phyloP scores from a whole-genome alignment of 2,797 vertebrate species.

The Hephaestus fuliginosus region DNA sequence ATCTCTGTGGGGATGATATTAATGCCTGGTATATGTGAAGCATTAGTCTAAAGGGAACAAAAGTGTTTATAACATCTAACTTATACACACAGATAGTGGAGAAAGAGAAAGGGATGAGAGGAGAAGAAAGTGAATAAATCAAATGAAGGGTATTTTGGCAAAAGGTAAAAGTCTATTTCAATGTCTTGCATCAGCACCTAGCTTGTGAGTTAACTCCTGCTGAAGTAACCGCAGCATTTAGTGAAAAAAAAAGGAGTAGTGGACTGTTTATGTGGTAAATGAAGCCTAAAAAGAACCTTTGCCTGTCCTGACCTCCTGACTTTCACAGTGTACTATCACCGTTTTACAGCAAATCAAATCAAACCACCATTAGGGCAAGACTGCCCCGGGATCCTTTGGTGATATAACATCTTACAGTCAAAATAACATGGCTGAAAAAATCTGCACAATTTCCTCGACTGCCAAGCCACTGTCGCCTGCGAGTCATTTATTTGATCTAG shows the following conservation, averaged over 20 bases:
- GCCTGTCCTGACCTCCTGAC: conserved; percentile 35
- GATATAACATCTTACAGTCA: background rate
- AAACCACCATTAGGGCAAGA: conserved; percentile 26
- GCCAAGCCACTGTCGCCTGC: background rate
- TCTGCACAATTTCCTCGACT: background rate
- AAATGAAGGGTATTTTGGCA: conserved; percentile 53
- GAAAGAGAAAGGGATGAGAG: conserved; percentile 1
- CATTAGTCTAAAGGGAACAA: conserved; percentile 59
- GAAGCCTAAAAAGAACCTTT: conserved; percentile 38
- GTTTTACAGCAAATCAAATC: conserved; percentile 23
- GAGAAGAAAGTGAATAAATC: conserved; percentile 58
- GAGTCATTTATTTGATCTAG: conserved; percentile 6
- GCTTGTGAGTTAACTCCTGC: conserved; percentile 57
- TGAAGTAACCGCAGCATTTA: conserved; percentile 46
- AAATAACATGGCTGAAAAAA: background rate
- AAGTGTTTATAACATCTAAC: conserved; percentile 62
- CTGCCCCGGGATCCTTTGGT: background rate
- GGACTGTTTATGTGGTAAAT: conserved; percentile 31
- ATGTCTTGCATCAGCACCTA: conserved; percentile 77
- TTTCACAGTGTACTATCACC: conserved; percentile 5
- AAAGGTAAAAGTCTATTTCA: conserved; percentile 78
- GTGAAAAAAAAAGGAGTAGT: conserved; percentile 12
- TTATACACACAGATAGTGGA: conserved; percentile 19
- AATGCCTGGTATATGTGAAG: conserved; percentile 49
- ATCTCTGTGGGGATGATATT: conserved; percentile 48